Base-by-base conservation (phyloP, 2,888 invertebrate genomes). In the Halictus quadricinctus region DNA sequence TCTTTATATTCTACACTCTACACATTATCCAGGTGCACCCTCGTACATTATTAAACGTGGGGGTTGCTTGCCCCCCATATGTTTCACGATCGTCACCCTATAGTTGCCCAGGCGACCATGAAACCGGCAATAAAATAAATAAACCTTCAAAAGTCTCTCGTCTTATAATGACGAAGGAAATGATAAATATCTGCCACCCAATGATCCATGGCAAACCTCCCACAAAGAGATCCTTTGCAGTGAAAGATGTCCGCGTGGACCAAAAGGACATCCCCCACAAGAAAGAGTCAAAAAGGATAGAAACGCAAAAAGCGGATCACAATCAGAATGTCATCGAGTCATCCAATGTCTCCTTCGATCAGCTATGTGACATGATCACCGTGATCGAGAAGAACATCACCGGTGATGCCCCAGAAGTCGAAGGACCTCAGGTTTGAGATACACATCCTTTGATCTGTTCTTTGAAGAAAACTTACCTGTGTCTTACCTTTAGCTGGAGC, bases 361-460 rank as follows among this genome's bases (percentile, higher is more conserved):
- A 93, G 72, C 78, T 94, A 2, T 93, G 93, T 83, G 89, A 85
- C 13, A 93, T 93, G 92, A 94, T 94, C 69, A 92, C 82, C 74
- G 90, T 93, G 79, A 81, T 94, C 50, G 93, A 93, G 70, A 88
- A 89, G 72, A 90, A 92, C 82, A 86, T 90, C 25, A 74, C 36
- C 36, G 75, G 79, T 25, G 78, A 83, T 21, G 46, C 85, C 0
- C 60, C 87, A 6, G 83, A 76, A 4, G 13, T 79, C 6, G 72
- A 79, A 64, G 43, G 18, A 21, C 50, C 77, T 21, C 84, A 84
- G 84, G 85, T 84, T 64, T 13, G 72, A 18, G 8, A 66, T 29
- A 25, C 6, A 29, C 8, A 21, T 66, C 10, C 36, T 66, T 66
- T 18, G 36, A 66, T 36, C 21, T 21, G 21, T 66, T 7, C 0